Conservation (phyloP, 1,140 invertebrate species). For the Ooceraea biroi region DNA sequence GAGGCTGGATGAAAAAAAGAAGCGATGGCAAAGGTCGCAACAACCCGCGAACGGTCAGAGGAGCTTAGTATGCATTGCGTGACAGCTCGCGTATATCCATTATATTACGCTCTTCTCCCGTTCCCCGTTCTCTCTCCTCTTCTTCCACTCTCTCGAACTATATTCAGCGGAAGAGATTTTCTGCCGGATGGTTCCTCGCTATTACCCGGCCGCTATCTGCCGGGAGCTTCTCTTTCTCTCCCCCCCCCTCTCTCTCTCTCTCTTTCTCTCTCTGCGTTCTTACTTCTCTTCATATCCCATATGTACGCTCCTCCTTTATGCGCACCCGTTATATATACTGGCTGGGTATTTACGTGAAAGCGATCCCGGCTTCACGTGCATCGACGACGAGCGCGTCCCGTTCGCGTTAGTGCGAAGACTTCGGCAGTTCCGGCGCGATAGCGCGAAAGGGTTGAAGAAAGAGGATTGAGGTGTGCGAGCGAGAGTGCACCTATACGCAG, state of each 20-base stretch:
- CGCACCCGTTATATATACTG: slow-evolving; percentile 64
- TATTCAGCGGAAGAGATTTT: slow-evolving; percentile 78
- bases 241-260: slow-evolving; percentile 16
- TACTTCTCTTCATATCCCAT: slow-evolving; percentile 61
- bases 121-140: neutral
- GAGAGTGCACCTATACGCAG: slow-evolving; percentile 49
- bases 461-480: neutral
- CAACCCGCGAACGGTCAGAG: slow-evolving; percentile 67
- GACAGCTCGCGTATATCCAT: slow-evolving; percentile 73
- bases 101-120: slow-evolving; percentile 68
- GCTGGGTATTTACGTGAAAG: slow-evolving; percentile 73
- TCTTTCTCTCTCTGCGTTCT: slow-evolving; percentile 11
- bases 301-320: slow-evolving; percentile 71
- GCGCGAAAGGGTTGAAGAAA: neutral
- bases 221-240: slow-evolving; percentile 28
- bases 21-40: slow-evolving; percentile 16
- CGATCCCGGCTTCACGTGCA: slow-evolving; percentile 65
- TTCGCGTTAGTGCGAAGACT: slow-evolving; percentile 60
- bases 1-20: slow-evolving; percentile 46
- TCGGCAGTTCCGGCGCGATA: slow-evolving; percentile 33
- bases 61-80: slow-evolving; percentile 76
- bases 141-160: slow-evolving; percentile 45
- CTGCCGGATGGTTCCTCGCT: slow-evolving; percentile 74
- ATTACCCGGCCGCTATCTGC: slow-evolving; percentile 70
- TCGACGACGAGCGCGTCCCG: neutral